These are phyloP conservation scores for Conus canariensis DNA, from an alignment of 2,888 invertebrate species.

Conservation along the genomic window DNA sequence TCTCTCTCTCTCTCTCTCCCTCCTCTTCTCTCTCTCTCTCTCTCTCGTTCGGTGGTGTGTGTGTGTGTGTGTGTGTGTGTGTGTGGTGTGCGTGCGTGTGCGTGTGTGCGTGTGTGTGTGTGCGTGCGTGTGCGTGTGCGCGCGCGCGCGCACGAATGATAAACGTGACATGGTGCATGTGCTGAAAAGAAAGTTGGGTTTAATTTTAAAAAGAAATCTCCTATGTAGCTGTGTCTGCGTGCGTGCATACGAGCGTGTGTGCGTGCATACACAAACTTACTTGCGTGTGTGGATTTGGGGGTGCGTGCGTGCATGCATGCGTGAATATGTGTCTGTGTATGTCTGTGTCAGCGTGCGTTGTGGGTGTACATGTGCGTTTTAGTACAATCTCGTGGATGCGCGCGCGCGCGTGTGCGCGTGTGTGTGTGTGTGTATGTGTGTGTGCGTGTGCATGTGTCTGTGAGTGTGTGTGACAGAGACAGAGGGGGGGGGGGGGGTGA, in stretches of 20 bases:
- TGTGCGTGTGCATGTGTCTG: background rate
- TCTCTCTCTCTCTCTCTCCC: background rate
- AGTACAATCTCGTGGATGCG: background rate
- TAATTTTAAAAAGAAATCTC: no score
- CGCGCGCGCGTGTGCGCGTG: background rate
- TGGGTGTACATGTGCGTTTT: background rate
- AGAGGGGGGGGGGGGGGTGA: no score
- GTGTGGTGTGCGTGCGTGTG: slow-evolving; percentile 11
- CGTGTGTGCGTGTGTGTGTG: background rate
- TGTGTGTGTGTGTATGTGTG: background rate
- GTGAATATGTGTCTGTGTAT: background rate
- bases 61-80: slow-evolving; percentile 14
- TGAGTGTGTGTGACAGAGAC: background rate
- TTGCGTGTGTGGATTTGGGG: no score
- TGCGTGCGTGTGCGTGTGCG: background rate
- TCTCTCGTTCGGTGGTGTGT: background rate
- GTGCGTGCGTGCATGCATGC: background rate
- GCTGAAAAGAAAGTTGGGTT: no score
- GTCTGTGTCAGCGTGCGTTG: background rate
- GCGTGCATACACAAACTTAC: no score
- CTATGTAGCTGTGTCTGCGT: no score
- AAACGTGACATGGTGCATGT: no score
- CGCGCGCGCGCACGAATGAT: no score
- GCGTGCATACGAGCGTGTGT: no score
- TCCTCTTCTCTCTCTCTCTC: no score